A percentile compares a stretch with the other conserved stretches of the same genome.
phyloP scores from a whole-genome alignment of 2,888 invertebrate genomes.

The Vanessa cardui region DNA sequence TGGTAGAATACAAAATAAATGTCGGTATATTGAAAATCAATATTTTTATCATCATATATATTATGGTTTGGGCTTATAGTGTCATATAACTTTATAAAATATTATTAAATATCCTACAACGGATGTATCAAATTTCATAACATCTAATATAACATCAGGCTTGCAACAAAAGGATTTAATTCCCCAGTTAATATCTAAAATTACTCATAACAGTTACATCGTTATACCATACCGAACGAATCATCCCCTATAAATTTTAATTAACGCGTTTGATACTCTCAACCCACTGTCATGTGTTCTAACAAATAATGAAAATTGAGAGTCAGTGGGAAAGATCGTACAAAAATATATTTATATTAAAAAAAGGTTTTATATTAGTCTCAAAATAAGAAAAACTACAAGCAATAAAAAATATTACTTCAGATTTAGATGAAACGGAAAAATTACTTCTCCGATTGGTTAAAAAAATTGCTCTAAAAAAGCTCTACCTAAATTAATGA shows the following conservation, averaged over 20 bases:
- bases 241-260: conserved; percentile 66
- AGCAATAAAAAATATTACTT: no score
- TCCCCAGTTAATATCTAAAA: conserved; percentile 53
- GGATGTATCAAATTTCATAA: conserved; percentile 17
- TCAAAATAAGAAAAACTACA: no score
- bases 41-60: no score
- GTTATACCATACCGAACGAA: conserved; percentile 23
- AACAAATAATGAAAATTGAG: conserved; percentile 17
- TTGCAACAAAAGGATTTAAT: conserved; percentile 55
- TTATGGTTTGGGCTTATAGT: no score
- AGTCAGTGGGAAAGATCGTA: neutral
- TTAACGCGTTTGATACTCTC: conserved; percentile 66
- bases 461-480: no score
- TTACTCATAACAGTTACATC: conserved; percentile 48
- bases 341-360: neutral
- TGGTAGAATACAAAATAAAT: no score
- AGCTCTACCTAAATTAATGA: no score
- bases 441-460: no score
- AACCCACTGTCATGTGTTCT: conserved; percentile 42
- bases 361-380: no score
- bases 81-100: no score
- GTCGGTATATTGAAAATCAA: no score
- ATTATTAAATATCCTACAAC: conserved; percentile 4
- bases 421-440: no score
- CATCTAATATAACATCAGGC: conserved; percentile 40